These are phyloP conservation scores for Leptarthrus brevirostris DNA, from an alignment of 2,888 invertebrate species.

Conservation along the genomic window DNA sequence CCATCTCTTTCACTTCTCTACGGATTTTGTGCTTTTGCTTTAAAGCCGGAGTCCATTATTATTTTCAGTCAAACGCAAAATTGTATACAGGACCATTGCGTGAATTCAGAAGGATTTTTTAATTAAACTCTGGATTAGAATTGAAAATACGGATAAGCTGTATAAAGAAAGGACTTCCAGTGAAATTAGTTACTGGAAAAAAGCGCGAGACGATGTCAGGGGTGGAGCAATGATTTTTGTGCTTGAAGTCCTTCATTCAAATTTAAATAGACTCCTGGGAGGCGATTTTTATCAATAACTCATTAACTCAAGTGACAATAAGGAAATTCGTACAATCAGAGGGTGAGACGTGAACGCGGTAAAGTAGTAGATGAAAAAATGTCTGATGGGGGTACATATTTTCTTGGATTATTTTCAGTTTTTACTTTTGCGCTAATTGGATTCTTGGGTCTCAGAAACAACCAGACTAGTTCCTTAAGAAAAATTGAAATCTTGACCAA, in stretches of 20 bases:
- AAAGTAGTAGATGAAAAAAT: background rate
- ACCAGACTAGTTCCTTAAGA: background rate
- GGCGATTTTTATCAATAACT: constrained; percentile 48
- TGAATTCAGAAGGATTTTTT: constrained; percentile 40
- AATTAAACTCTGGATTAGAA: constrained; percentile 45
- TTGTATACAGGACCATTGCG: constrained; percentile 42
- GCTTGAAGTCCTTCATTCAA: constrained; percentile 36
- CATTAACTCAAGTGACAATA: constrained; percentile 45
- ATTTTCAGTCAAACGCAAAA: constrained; percentile 46
- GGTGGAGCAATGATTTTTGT: constrained; percentile 14
- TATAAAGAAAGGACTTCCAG: constrained; percentile 12
- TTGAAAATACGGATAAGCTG: constrained; percentile 38
- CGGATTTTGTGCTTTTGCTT: constrained; percentile 4
- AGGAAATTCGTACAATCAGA: constrained; percentile 29
- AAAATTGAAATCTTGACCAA: background rate
- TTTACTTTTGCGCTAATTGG: background rate
- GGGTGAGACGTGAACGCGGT: background rate
- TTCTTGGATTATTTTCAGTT: background rate
- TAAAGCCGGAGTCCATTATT: constrained; percentile 17
- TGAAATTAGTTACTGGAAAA: constrained; percentile 27
- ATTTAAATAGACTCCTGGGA: constrained; percentile 33
- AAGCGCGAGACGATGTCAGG: background rate
- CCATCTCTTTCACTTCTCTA: constrained; percentile 5
- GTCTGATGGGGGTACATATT: background rate
- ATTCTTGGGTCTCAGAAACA: background rate